Evolutionary conservation across 2,888 invertebrate species (phyloP).

Genomic region (Mythimna impura): DNA sequence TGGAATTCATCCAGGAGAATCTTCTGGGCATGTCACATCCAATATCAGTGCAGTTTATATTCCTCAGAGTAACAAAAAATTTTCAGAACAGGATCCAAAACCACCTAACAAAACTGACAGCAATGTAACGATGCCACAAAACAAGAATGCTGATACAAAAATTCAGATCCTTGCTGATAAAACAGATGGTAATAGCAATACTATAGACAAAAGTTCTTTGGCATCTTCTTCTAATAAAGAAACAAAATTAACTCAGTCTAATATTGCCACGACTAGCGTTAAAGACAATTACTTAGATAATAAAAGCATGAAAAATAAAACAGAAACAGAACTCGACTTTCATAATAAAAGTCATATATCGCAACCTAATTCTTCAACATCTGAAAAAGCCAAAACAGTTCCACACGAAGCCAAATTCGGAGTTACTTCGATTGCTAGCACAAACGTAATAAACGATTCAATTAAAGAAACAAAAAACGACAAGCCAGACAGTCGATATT

Average conservation of each 20-base stretch:
- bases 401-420: constrained; percentile 7
- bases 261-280: constrained; percentile 6
- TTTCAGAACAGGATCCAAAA: constrained; percentile 43
- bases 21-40: constrained; percentile 57
- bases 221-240: constrained; percentile 28
- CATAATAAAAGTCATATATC: not conserved
- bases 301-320: constrained; percentile 19
- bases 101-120: constrained; percentile 15
- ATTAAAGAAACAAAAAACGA: constrained; percentile 24
- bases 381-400: constrained; percentile 19
- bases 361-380: constrained; percentile 15
- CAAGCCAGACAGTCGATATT: constrained; percentile 2
- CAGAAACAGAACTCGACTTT: constrained; percentile 12
- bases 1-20: constrained; percentile 59
- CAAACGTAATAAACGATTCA: constrained; percentile 10
- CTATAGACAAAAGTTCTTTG: constrained; percentile 18
- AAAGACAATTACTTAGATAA: constrained; percentile 18
- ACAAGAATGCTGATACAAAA: constrained; percentile 28
- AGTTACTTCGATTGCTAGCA: not conserved
- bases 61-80: constrained; percentile 46
- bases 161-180: constrained; percentile 27
- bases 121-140: constrained; percentile 17
- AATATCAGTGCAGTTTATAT: constrained; percentile 56
- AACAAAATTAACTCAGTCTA: constrained; percentile 22
- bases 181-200: constrained; percentile 14